phyloP scores from a whole-genome alignment of 1,140 invertebrate species.

The Cecropterus lyciades region DNA sequence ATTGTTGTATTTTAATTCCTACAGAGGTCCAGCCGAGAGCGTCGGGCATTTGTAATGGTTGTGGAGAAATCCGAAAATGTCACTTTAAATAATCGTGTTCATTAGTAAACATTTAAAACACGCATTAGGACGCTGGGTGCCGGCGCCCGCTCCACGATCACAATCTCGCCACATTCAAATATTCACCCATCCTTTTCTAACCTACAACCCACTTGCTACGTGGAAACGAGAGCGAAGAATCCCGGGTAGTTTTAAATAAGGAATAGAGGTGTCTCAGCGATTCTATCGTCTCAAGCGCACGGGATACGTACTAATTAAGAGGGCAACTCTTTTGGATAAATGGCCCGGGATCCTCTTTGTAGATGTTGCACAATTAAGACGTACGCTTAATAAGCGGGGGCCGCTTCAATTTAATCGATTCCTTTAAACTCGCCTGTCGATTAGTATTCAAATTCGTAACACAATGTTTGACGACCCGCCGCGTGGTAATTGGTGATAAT shows the following conservation, averaged over 20 bases:
- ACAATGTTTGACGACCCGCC: slow-evolving; percentile 63
- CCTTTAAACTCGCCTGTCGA: slow-evolving; percentile 55
- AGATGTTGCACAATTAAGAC: slow-evolving; percentile 70
- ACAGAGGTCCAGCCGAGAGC: slow-evolving; percentile 46
- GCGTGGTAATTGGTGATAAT: slow-evolving; percentile 71
- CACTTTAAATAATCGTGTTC: slow-evolving; percentile 82
- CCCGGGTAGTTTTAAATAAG: slow-evolving; percentile 57
- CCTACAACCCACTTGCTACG: slow-evolving; percentile 11
- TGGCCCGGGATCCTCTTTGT: slow-evolving; percentile 51
- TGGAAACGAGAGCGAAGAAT: slow-evolving; percentile 40
- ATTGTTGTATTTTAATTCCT: slow-evolving; percentile 65
- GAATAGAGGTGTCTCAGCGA: slow-evolving; percentile 72
- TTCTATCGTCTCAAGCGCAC: slow-evolving; percentile 63
- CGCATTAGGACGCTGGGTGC: slow-evolving; percentile 75
- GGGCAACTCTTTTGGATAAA: slow-evolving; percentile 61
- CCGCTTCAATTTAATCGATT: slow-evolving; percentile 64
- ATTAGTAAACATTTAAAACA: slow-evolving; percentile 83
- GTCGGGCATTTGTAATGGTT: slow-evolving; percentile 60
- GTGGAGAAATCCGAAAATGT: slow-evolving; percentile 76
- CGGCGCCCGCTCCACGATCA: slow-evolving; percentile 71
- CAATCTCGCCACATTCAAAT: slow-evolving; percentile 60
- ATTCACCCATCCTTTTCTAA: slow-evolving; percentile 48
- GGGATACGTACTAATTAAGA: slow-evolving; percentile 79
- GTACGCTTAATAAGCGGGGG: slow-evolving; percentile 60
- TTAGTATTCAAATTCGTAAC: slow-evolving; percentile 67